Base-by-base conservation (phyloP, 2,797 vertebrate genomes). In the Microctenopoma lineatum region DNA sequence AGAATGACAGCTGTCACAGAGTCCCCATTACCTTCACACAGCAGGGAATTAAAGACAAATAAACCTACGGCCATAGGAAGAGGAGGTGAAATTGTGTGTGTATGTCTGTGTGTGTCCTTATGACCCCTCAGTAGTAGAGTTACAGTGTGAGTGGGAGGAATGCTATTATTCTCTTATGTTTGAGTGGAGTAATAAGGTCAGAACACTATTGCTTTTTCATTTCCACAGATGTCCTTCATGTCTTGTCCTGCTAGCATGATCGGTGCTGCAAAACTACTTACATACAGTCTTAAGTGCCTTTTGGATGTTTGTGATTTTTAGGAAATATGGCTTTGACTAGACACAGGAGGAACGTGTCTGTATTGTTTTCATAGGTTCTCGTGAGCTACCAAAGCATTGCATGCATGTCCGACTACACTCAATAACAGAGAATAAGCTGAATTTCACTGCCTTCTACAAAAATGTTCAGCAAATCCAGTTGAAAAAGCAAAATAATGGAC, bases 1-100 rank as follows among this genome's bases (percentile, higher is more conserved):
- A 77, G 92, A 94, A 90, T 95, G 94, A 92, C 93, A 95, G 93
- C 93, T 93, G 92, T 93, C 93, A 92, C 89, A 75, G 76, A 82
- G 84, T 86, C 89, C 91, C 89, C 70, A 91, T 93, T 94, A 92
- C 89, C 84, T 84, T 71, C 85, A 83, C 73, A 76, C 90, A 82
- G 80, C 71, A 72, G 91, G 87, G 92, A 94, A 94, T 93, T 94
- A 94, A 94, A 93, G 88, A 90, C 91, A 93, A 93, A 95, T 92
- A 94, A 94, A 93, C 91, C 86, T 67, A 77, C 62, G 46, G 86
- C 86, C 77, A 88, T 55, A 73, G 80, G 57, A 81, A 82, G 76
- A 80, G 70, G 76, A 85, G 79, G 65, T 83, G 83, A 86, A 86
- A 89, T 83, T 75, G 70, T 83, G 75, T 73, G 73, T 58, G 60